Conservation (phyloP, 1,140 invertebrate species). For the Teleogryllus occipitalis region DNA sequence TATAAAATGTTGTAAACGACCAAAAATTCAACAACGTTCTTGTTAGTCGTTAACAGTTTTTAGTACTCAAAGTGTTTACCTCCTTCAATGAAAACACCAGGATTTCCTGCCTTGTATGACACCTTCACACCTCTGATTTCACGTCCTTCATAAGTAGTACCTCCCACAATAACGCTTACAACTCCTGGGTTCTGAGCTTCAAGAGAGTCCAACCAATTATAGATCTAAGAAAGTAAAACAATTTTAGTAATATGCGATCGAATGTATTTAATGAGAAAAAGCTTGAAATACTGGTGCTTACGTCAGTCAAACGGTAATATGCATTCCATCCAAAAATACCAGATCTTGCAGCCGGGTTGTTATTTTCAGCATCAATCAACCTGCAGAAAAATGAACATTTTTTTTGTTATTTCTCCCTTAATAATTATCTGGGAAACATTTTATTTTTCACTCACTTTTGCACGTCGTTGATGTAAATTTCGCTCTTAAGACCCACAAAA, state of each 20-base stretch:
- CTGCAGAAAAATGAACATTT: too few species aligned
- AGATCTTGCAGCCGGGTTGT: neutral
- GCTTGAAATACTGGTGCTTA: constrained; percentile 10
- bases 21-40: too few species aligned
- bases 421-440: too few species aligned
- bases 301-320: constrained; percentile 19
- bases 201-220: constrained; percentile 17
- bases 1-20: too few species aligned
- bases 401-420: too few species aligned
- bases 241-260: too few species aligned
- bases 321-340: constrained; percentile 18
- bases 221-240: constrained; percentile 7
- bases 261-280: too few species aligned
- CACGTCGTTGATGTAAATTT: constrained; percentile 34
- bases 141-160: constrained; percentile 13
- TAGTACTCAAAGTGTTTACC: neutral
- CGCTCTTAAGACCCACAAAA: constrained; percentile 25
- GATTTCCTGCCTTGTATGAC: constrained; percentile 16
- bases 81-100: constrained; percentile 15
- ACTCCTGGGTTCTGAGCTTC: neutral
- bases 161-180: constrained; percentile 7
- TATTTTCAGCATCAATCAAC: neutral
- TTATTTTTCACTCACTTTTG: constrained; percentile 27
- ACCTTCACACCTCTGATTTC: constrained; percentile 18
- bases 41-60: too few species aligned